Percentiles rank a stretch among this genome's conserved stretches.
These are phyloP conservation scores for Artemisiospiza belli DNA, from an alignment of 2,113 vertebrate genomes.

Conservation along the genomic window DNA sequence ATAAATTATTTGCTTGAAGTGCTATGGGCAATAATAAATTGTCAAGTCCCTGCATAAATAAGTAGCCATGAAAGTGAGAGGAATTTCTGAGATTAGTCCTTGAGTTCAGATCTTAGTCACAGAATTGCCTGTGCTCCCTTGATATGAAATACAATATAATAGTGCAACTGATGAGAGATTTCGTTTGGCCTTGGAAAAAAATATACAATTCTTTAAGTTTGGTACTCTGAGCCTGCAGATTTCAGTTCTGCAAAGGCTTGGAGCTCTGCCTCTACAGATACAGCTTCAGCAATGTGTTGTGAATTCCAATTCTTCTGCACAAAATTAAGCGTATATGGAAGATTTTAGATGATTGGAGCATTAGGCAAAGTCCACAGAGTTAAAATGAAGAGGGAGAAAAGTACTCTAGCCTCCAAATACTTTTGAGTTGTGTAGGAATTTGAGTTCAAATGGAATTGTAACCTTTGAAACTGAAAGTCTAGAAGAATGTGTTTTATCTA, in stretches of 20 bases:
- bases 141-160: background rate
- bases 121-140: background rate
- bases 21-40: background rate
- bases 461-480: background rate
- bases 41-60: background rate
- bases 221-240: background rate
- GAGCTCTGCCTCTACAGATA: background rate
- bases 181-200: background rate
- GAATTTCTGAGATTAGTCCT: background rate
- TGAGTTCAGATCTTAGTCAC: background rate
- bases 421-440: background rate
- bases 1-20: background rate
- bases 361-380: background rate
- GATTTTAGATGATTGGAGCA: background rate
- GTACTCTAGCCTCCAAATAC: background rate
- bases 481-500: background rate
- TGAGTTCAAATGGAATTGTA: background rate
- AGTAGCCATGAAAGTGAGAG: background rate
- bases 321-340: background rate
- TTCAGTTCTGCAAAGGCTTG: background rate
- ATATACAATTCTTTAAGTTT: background rate
- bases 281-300: background rate
- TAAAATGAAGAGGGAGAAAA: background rate
- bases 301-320: background rate
- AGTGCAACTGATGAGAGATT: background rate